Percentiles rank a stretch among this genome's conserved stretches.
Conservation (phyloP, 2,888 invertebrate genomes). For the Pterobdella sp. region DNA sequence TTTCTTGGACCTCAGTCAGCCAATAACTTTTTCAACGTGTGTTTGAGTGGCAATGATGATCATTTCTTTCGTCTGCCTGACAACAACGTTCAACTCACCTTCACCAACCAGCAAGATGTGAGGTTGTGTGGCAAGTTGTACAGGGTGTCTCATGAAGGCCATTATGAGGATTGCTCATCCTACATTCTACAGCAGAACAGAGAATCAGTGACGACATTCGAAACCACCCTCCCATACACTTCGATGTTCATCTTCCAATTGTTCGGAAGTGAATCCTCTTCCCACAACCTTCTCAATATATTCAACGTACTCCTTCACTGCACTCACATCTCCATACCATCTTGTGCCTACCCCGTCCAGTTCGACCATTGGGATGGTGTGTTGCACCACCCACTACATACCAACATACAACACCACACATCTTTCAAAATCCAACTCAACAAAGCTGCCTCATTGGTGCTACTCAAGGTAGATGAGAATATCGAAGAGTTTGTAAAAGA, state of each 20-base stretch:
- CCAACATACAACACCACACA: not conserved
- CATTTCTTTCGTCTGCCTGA: slow-evolving; percentile 8
- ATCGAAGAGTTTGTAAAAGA: not conserved
- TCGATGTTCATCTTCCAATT: not conserved
- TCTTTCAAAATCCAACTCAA: slow-evolving; percentile 2
- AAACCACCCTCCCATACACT: not conserved
- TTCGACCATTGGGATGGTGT: slow-evolving; percentile 5
- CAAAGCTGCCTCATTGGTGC: not conserved
- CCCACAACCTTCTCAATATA: not conserved
- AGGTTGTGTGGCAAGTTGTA: slow-evolving; percentile 11
- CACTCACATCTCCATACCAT: not conserved
- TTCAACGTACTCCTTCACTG: slow-evolving; percentile 5
- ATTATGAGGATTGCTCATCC: not conserved
- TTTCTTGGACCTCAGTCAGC: slow-evolving; percentile 6
- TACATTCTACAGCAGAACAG: slow-evolving; percentile 3
- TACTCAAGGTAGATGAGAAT: not conserved
- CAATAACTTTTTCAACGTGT: slow-evolving; percentile 9
- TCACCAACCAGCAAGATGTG: slow-evolving; percentile 3
- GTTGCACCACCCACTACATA: slow-evolving; percentile 2
- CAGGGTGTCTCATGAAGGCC: not conserved
- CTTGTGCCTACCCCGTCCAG: not conserved
- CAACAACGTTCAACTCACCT: slow-evolving; percentile 3
- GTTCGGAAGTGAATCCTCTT: slow-evolving; percentile 1
- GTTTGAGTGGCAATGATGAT: not conserved
- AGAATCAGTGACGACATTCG: not conserved